phyloP scores from a whole-genome alignment of 2,888 invertebrate species.

The Mesorhabditis spiculigera region DNA sequence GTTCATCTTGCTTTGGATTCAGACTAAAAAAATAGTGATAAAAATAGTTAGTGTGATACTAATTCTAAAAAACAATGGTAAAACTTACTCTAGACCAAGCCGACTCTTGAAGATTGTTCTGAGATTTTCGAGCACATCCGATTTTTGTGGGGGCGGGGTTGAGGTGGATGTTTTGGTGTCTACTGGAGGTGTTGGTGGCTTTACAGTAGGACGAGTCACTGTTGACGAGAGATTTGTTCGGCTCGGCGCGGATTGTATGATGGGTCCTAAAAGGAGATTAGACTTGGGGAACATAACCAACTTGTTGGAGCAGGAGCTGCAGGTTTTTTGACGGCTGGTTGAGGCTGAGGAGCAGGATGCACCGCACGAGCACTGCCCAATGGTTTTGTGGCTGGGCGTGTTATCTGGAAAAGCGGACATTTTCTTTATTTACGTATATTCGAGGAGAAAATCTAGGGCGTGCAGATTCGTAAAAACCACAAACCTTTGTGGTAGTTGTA shows the following conservation, averaged over 20 bases:
- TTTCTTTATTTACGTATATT: too few species aligned
- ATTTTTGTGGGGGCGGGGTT: too few species aligned
- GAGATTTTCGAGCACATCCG: background rate
- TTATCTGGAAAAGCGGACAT: too few species aligned
- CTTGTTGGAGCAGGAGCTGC: background rate
- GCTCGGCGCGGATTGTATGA: background rate
- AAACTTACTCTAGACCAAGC: background rate
- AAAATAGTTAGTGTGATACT: too few species aligned
- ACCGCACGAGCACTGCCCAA: too few species aligned
- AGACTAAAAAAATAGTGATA: background rate
- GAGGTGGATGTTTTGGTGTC: too few species aligned
- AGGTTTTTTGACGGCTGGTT: too few species aligned
- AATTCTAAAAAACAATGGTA: background rate
- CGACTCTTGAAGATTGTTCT: background rate
- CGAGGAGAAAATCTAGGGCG: too few species aligned
- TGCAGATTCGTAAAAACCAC: too few species aligned
- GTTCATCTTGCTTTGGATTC: background rate
- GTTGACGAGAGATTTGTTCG: background rate
- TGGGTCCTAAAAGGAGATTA: background rate
- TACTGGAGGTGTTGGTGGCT: background rate
- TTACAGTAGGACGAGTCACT: background rate
- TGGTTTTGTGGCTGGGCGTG: too few species aligned
- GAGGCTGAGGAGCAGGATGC: too few species aligned
- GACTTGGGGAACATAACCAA: background rate
- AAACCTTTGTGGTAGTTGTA: too few species aligned